Base-by-base conservation (phyloP, 2,888 invertebrate species). In the Xylota sylvarum region DNA sequence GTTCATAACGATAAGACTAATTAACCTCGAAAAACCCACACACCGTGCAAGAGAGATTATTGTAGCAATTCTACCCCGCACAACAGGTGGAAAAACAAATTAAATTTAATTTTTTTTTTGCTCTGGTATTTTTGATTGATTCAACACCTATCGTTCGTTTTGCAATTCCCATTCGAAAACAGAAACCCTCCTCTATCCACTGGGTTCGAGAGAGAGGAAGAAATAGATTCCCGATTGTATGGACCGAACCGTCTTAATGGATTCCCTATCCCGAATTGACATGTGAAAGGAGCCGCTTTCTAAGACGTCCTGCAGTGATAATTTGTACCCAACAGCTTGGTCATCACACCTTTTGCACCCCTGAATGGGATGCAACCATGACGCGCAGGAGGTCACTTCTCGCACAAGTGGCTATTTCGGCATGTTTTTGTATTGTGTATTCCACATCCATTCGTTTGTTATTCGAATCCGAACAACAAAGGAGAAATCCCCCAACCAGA, bases 261-360 rank as follows among this genome's bases (percentile, higher is more conserved):
- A 60, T 77, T 81, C 60, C 58, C 80, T 65, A 35, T 56, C 17
- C 77, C 46, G 72, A 62, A 73, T 82, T 77, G 82, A 86, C 86
- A 73, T 73, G 77, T 78, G 62, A 89, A 89, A 88, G 89, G 56
- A 85, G 85, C 89, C 89, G 89, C 88, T 85, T 88, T 87, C 82
- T 88, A 79, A 88, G 89, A 81, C 84, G 86, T 88, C 89, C 88
- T 88, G 89, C 88, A 81, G 89, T 87, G 89, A 88, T 89, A 89
- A 89, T 89, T 89, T 89, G 89, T 88, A 88, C 87, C 89, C 88
- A 88, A 86, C 88, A 89, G 88, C 88, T 79, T 77, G 88, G 88
- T 88, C 88, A 89, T 89, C 89, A 89, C 89, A 89, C 89, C 89
- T 89, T 88, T 88, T 82, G 77, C 72, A 78, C 82, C 86, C 82